These are phyloP conservation scores for Merodon equestris DNA, from an alignment of 2,888 invertebrate genomes.

Conservation along the genomic window DNA sequence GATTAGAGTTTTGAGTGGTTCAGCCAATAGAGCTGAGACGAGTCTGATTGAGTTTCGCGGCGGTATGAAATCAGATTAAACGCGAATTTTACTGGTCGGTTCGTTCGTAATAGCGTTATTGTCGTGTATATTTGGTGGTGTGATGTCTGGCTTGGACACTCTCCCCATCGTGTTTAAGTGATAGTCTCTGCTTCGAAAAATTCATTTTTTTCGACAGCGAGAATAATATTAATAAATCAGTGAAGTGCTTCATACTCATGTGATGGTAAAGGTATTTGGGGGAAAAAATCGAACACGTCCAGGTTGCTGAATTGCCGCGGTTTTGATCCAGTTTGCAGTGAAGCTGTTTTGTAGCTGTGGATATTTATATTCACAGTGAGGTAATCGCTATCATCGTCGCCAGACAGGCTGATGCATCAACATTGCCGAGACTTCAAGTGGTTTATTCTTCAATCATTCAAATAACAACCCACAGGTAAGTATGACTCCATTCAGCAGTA, in stretches of 20 bases:
- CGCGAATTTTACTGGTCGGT: constrained; percentile 15
- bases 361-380: constrained; percentile 73
- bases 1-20: constrained; percentile 39
- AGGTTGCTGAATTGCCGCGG: constrained; percentile 26
- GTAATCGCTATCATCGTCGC: constrained; percentile 69
- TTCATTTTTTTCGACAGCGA: no score
- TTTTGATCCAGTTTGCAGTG: constrained; percentile 32
- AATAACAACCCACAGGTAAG: constrained; percentile 78
- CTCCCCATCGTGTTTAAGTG: constrained; percentile 57
- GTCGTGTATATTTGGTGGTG: constrained; percentile 3
- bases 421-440: constrained; percentile 40
- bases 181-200: background rate
- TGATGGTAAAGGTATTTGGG: no score
- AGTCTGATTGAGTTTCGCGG: constrained; percentile 33
- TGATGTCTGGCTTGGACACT: constrained; percentile 14
- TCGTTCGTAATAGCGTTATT: background rate
- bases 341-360: constrained; percentile 73
- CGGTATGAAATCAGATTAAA: constrained; percentile 37
- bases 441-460: constrained; percentile 16
- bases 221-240: no score
- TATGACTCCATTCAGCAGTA: constrained; percentile 81
- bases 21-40: background rate
- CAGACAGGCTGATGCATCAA: constrained; percentile 1
- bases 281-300: constrained; percentile 7
- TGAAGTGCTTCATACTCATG: no score